A percentile compares a stretch with the other conserved stretches of the same genome.
These are phyloP conservation scores for Rhynchopsitta pachyrhyncha DNA, from an alignment of 2,113 vertebrate species.

Conservation along the genomic window DNA sequence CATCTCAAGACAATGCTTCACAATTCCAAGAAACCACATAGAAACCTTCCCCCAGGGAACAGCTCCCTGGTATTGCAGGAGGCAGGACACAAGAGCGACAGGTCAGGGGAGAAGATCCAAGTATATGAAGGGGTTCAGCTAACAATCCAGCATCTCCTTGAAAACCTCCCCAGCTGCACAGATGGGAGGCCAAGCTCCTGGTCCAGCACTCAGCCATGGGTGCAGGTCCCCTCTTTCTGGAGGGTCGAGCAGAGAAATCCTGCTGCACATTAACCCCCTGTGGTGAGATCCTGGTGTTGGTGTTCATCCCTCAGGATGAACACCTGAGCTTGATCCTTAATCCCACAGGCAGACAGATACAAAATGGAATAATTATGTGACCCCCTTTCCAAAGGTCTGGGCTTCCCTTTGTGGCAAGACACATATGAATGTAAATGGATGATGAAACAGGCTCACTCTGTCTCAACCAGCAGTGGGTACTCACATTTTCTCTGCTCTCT, in stretches of 20 bases:
- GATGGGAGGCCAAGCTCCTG: not conserved
- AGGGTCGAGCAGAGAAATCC: not conserved
- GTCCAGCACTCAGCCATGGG: not conserved
- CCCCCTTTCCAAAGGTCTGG: not conserved
- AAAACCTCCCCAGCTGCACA: not conserved
- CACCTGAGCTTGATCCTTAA: not conserved
- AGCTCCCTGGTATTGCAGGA: not conserved
- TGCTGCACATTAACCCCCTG: not conserved
- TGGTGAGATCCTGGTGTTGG: not conserved
- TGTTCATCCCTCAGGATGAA: not conserved
- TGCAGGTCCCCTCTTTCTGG: not conserved
- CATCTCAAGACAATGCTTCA: not conserved
- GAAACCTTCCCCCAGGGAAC: not conserved
- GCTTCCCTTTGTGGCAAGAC: not conserved
- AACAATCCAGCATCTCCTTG: not conserved
- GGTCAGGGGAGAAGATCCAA: not conserved
- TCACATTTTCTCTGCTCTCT: not conserved
- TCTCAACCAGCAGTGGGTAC: not conserved
- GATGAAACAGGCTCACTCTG: not conserved
- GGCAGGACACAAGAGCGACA: not conserved
- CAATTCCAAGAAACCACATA: not conserved
- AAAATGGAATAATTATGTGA: not conserved
- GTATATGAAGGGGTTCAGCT: not conserved
- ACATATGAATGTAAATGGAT: accelerated
- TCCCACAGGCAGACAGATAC: not conserved